A percentile compares a stretch with the other conserved stretches of the same genome.
Conservation (phyloP, 1,140 invertebrate species). For the Heterodera schachtii region DNA sequence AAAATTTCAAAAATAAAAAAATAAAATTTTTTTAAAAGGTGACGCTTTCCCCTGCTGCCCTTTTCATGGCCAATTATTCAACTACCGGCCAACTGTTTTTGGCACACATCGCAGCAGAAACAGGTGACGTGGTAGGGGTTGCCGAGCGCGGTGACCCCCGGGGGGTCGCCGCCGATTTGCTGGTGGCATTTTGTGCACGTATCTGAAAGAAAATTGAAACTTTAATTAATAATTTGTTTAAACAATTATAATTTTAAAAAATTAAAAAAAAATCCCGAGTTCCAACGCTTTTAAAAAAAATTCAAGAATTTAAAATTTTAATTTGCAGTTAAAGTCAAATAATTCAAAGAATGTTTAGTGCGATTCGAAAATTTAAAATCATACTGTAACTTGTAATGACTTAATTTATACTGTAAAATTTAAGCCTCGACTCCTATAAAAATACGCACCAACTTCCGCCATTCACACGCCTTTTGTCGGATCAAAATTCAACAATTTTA, state of each 20-base stretch:
- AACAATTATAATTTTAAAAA: neutral
- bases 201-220: slow-evolving; percentile 32
- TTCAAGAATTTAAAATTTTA: too few species aligned
- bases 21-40: too few species aligned
- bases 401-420: too few species aligned
- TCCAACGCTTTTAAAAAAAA: too few species aligned
- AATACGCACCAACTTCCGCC: neutral
- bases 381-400: too few species aligned
- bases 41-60: too few species aligned
- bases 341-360: too few species aligned
- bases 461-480: neutral
- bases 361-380: too few species aligned
- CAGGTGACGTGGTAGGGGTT: slow-evolving; percentile 91
- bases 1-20: too few species aligned
- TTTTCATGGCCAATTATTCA: neutral
- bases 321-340: too few species aligned
- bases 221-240: neutral
- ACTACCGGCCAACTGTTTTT: slow-evolving; percentile 52
- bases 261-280: neutral
- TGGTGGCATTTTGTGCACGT: slow-evolving; percentile 50
- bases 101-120: slow-evolving; percentile 85
- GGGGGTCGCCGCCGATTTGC: slow-evolving; percentile 49
- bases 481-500: too few species aligned
- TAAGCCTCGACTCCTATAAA: neutral
- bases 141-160: slow-evolving; percentile 82